These are phyloP conservation scores for Trichonephila inaurata DNA, from an alignment of 1,140 invertebrate species.

Conservation along the genomic window DNA sequence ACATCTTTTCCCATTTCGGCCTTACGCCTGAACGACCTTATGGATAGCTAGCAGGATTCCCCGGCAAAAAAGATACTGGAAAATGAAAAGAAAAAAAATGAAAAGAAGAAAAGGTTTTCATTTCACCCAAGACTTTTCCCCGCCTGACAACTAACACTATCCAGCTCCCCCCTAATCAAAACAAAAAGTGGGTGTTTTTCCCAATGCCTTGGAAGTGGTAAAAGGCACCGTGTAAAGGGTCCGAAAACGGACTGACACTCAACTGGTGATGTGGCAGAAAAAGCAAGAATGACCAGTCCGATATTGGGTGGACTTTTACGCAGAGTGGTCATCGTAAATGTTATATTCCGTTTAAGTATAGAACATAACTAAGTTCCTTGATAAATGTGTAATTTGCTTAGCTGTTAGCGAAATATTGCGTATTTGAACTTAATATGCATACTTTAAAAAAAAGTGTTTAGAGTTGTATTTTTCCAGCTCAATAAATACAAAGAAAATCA, in stretches of 20 bases:
- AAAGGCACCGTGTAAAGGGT: not conserved
- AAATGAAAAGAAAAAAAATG: not conserved
- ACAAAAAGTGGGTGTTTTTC: not conserved
- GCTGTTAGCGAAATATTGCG: no score
- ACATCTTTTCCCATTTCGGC: not conserved
- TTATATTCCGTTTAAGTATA: no score
- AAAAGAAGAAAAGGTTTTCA: not conserved
- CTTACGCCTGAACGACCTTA: slow-evolving; percentile 7
- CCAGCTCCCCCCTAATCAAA: not conserved
- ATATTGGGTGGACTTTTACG: no score
- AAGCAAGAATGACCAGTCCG: not conserved
- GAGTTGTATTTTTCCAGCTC: no score
- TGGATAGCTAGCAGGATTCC: not conserved
- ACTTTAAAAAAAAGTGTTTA: no score
- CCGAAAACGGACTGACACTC: not conserved
- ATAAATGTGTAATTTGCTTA: no score
- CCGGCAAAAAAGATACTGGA: not conserved
- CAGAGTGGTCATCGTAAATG: no score
- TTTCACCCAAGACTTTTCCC: not conserved
- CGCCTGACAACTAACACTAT: not conserved
- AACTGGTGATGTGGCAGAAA: not conserved
- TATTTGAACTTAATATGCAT: no score
- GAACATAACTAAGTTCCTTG: no score
- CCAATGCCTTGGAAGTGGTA: not conserved
- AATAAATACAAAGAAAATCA: no score